Conservation (phyloP, 2,113 vertebrate species). For the Glareola pratincola region DNA sequence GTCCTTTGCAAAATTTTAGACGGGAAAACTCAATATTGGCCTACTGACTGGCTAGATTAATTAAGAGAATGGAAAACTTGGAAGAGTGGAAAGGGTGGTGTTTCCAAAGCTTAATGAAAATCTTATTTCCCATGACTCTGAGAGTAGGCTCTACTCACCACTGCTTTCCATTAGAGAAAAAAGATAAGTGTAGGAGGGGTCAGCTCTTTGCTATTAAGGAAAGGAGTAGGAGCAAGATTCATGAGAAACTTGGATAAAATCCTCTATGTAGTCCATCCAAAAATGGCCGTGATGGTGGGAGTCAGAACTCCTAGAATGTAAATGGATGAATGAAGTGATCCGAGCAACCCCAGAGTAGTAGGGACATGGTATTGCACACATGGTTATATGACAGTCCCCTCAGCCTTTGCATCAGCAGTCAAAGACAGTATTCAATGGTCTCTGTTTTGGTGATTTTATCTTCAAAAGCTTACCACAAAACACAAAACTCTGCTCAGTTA, state of each 20-base stretch:
- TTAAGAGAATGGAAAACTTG: background rate
- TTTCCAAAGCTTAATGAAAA: background rate
- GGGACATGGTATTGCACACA: background rate
- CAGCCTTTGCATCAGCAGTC: background rate
- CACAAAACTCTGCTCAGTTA: background rate
- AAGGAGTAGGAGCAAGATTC: background rate
- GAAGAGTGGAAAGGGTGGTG: background rate
- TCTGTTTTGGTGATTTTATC: background rate
- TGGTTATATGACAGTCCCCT: background rate
- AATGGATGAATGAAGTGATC: background rate
- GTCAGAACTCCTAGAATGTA: background rate
- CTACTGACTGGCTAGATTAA: background rate
- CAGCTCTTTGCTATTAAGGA: background rate
- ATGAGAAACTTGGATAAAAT: background rate
- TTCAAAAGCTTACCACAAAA: background rate
- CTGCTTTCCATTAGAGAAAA: background rate
- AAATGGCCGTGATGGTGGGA: background rate
- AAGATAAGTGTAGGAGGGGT: background rate
- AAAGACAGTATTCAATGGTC: background rate
- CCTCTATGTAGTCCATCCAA: background rate
- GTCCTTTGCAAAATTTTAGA: background rate
- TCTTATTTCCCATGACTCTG: background rate
- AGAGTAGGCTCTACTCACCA: background rate
- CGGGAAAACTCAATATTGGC: background rate
- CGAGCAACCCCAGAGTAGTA: background rate